Evolutionary conservation across 2,113 vertebrate genomes (phyloP), one percentile per base, ranked within the genome.

Genomic region (Phylloscopus trochiloides): DNA sequence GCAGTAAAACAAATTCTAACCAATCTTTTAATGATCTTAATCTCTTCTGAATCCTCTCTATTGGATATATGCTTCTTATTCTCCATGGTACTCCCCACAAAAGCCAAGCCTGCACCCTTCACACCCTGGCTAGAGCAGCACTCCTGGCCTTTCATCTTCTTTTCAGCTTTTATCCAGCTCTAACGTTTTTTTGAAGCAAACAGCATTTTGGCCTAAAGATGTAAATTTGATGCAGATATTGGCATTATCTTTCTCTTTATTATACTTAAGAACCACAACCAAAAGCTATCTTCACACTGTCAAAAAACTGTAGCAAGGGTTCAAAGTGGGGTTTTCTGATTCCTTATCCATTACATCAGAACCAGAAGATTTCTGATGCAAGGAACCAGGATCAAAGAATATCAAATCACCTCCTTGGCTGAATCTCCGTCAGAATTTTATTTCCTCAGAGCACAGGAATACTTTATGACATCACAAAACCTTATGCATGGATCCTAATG

Each of bases 321-420:
- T 62, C 26, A 22, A 47, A 36, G 26, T 1, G 6, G 7, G 13
- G 0, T 7, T 29, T 74, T 50, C 59, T 8, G 3, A 19, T 48
- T 62, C 32, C 40, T 67, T 77, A 17, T 25, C 80, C 5, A 17
- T 66, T 71, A 28, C 15, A 42, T 28, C 48, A 77, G 59, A 87
- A n/a, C 29, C 73, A 75, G 36, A 89, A 54, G 34, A 63, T 48
- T 65, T 67, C 65, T 81, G 24, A 16, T 61, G 29, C 51, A 22
- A 47, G 9, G 17, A 40, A 20, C 5, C 45, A 65, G 48, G 61
- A 78, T 6, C 45, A 68, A 63, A 58, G 17, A 62, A 9, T 25
- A 61, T 6, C 76, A 72, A 32, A 65, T 47, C 25, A 54, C 43
- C 29, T 75, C 3, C 48, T 78, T 65, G 19, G 34, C 20, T 91